Conservation (phyloP, 1,140 invertebrate genomes). For the Heliconius eleuchia region DNA sequence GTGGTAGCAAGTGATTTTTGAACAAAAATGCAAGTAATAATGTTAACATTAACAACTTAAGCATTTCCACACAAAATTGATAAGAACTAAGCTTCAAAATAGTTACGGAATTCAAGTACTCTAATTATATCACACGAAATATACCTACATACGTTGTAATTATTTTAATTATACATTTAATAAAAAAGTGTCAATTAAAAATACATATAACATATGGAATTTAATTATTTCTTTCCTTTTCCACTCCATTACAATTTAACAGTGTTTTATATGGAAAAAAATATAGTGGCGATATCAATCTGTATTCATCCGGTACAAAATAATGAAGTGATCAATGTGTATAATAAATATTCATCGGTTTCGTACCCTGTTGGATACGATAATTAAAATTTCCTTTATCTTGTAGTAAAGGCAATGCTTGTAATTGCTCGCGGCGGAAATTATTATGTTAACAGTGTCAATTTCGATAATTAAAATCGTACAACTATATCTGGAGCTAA, state of each 20-base stretch:
- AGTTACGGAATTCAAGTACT: not conserved
- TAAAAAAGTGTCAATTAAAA: conserved; percentile 8
- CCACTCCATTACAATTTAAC: conserved; percentile 6
- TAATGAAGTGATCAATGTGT: conserved; percentile 16
- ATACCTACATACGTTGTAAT: not conserved
- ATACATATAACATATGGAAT: not conserved
- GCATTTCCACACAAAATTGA: not conserved
- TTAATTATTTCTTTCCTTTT: conserved; percentile 9
- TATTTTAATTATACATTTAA: conserved; percentile 10
- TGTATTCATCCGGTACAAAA: conserved; percentile 14
- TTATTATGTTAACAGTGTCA: conserved; percentile 25
- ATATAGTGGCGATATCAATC: not conserved
- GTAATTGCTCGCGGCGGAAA: conserved; percentile 27
- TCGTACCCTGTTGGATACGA: conserved; percentile 14
- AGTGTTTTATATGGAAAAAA: not conserved
- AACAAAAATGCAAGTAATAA: conserved; percentile 11
- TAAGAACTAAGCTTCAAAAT: conserved; percentile 1
- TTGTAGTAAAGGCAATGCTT: conserved; percentile 16
- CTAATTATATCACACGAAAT: conserved; percentile 6
- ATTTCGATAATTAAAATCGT: conserved; percentile 18
- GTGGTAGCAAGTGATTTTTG: conserved; percentile 7
- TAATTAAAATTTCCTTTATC: conserved; percentile 27
- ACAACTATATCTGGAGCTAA: not conserved
- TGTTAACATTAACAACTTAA: not conserved
- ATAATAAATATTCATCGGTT: conserved; percentile 28